Percentiles rank a stretch among this genome's conserved stretches.
These are phyloP conservation scores for Papilio xuthus DNA, from an alignment of 1,140 invertebrate genomes.

Conservation along the genomic window DNA sequence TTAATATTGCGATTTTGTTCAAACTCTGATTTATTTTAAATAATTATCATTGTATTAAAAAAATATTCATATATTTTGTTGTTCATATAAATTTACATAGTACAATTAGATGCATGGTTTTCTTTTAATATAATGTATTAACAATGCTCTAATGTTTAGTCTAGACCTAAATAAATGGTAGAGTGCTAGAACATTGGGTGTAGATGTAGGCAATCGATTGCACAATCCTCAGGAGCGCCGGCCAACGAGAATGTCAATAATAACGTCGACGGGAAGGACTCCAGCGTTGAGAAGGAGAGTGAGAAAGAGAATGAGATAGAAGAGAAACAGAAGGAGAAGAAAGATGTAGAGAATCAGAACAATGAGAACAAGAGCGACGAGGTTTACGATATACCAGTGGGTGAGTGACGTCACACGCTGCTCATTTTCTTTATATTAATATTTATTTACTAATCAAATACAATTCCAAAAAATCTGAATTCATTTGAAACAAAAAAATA, in stretches of 20 bases:
- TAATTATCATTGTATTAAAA: too few species aligned
- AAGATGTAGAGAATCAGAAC: conserved; percentile 57
- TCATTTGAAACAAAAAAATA: neutral
- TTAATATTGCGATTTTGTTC: too few species aligned
- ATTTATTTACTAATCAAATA: conserved; percentile 39
- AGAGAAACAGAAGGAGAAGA: conserved; percentile 53
- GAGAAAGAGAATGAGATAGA: conserved; percentile 55
- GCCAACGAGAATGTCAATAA: conserved; percentile 63
- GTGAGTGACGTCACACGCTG: conserved; percentile 55
- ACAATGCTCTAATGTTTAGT: neutral
- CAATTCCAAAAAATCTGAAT: neutral
- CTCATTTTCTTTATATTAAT: conserved; percentile 38
- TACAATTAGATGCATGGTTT: conserved; percentile 35
- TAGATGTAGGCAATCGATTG: conserved; percentile 51
- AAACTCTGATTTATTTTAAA: too few species aligned
- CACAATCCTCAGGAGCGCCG: conserved; percentile 63
- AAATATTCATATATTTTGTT: too few species aligned
- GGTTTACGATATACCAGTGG: conserved; percentile 75
- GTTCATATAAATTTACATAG: neutral
- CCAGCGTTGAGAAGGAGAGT: conserved; percentile 51
- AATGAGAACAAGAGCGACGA: conserved; percentile 60
- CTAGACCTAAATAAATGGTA: neutral
- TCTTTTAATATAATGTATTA: conserved; percentile 5
- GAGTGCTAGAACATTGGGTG: neutral
- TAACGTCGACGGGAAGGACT: conserved; percentile 62